These are phyloP conservation scores for Laticauda colubrina DNA, from an alignment of 2,113 vertebrate species.

Conservation along the genomic window DNA sequence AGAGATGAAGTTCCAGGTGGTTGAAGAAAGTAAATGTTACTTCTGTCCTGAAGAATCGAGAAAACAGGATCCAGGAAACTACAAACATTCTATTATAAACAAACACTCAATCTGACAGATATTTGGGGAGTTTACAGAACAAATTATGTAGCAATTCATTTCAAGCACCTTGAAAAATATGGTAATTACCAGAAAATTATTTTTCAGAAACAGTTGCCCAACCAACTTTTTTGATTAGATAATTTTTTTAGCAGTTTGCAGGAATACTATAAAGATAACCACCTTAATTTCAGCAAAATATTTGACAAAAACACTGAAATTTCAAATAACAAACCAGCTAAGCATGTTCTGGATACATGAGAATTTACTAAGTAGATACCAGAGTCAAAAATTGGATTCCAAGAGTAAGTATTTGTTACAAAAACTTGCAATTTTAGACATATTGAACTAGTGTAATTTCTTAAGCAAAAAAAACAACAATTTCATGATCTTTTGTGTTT, in stretches of 20 bases:
- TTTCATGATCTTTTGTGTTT: background rate
- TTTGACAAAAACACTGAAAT: background rate
- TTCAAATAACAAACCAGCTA: background rate
- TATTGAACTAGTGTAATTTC: background rate
- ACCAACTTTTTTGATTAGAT: background rate
- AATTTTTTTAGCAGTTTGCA: background rate
- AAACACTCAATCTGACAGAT: background rate
- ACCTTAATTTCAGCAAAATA: background rate
- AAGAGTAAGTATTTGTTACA: background rate
- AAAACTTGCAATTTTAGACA: background rate
- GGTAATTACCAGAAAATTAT: background rate
- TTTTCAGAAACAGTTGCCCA: background rate
- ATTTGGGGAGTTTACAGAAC: background rate
- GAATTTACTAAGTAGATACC: background rate
- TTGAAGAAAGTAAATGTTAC: background rate
- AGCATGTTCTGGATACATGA: background rate
- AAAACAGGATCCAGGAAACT: background rate
- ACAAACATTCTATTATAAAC: background rate
- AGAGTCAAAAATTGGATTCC: background rate
- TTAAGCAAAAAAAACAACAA: background rate
- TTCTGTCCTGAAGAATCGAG: background rate
- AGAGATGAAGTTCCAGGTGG: background rate
- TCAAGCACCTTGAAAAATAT: background rate
- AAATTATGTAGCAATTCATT: background rate
- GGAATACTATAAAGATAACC: background rate